A percentile compares a stretch with the other conserved stretches of the same genome.
phyloP scores from a whole-genome alignment of 1,140 invertebrate genomes.

The Lordiphosa collinella region DNA sequence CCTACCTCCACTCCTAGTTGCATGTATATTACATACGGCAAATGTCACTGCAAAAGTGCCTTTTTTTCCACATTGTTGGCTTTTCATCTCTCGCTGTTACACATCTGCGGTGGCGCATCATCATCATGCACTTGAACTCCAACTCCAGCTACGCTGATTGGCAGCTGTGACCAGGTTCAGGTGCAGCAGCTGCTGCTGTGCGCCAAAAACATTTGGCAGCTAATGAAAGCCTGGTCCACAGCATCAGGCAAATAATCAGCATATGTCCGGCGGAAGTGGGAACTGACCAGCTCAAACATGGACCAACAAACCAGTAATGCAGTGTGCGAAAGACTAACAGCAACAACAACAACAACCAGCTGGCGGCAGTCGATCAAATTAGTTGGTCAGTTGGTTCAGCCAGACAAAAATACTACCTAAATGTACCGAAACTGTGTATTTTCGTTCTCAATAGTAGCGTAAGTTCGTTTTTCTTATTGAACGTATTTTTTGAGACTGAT shows the following conservation, averaged over 20 bases:
- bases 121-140: conserved; percentile 30
- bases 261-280: conserved; percentile 40
- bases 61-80: background rate
- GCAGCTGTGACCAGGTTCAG: conserved; percentile 18
- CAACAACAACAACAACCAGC: too few relatives aligned
- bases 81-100: conserved; percentile 19
- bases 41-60: conserved; percentile 52
- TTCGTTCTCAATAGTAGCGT: too few relatives aligned
- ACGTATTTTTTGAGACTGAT: too few relatives aligned
- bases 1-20: background rate
- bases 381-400: too few relatives aligned
- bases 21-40: background rate
- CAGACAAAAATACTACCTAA: too few relatives aligned
- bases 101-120: conserved; percentile 45
- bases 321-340: too few relatives aligned
- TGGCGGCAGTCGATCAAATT: too few relatives aligned
- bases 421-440: too few relatives aligned
- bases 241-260: conserved; percentile 44
- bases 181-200: conserved; percentile 33
- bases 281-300: conserved; percentile 14
- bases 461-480: too few relatives aligned
- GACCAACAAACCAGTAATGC: too few relatives aligned
- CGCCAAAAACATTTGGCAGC: conserved; percentile 51
- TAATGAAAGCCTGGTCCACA: conserved; percentile 26
- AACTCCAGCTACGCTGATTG: conserved; percentile 8